Evolutionary conservation across 2,888 invertebrate species (phyloP).

Genomic region (Polymixis lichenea): DNA sequence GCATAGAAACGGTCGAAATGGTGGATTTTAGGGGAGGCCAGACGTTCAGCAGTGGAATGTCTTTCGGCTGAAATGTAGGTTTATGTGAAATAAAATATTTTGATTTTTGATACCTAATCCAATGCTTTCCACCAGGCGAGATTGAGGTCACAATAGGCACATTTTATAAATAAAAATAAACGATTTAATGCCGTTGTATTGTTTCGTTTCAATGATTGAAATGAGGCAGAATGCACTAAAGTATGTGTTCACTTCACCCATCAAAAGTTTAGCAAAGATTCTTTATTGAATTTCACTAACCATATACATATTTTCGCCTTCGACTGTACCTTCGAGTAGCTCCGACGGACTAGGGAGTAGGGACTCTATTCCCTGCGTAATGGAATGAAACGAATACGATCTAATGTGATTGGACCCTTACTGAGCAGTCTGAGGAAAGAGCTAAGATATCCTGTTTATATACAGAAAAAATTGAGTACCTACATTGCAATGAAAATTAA

Average conservation of each 20-base stretch:
- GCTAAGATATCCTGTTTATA: neutral
- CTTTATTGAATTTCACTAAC: neutral
- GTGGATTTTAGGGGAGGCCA: too few species aligned
- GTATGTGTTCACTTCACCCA: neutral
- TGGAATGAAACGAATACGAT: constrained; percentile 56
- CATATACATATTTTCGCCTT: neutral
- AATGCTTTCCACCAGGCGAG: neutral
- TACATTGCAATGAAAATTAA: neutral
- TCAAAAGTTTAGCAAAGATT: neutral
- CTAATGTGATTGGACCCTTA: constrained; percentile 54
- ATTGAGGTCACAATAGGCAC: neutral
- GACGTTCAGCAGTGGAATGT: too few species aligned
- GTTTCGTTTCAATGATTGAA: neutral
- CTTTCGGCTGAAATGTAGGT: too few species aligned
- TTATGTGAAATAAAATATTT: too few species aligned
- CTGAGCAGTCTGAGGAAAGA: constrained; percentile 21
- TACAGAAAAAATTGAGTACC: neutral
- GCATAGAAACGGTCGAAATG: too few species aligned
- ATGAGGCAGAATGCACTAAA: neutral
- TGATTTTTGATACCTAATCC: too few species aligned
- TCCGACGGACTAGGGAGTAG: neutral
- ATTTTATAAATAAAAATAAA: neutral
- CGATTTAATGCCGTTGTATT: neutral
- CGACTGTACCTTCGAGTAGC: constrained; percentile 18
- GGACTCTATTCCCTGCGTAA: constrained; percentile 48